Conservation (phyloP, 2,113 vertebrate species). For the Corapipo altera region DNA sequence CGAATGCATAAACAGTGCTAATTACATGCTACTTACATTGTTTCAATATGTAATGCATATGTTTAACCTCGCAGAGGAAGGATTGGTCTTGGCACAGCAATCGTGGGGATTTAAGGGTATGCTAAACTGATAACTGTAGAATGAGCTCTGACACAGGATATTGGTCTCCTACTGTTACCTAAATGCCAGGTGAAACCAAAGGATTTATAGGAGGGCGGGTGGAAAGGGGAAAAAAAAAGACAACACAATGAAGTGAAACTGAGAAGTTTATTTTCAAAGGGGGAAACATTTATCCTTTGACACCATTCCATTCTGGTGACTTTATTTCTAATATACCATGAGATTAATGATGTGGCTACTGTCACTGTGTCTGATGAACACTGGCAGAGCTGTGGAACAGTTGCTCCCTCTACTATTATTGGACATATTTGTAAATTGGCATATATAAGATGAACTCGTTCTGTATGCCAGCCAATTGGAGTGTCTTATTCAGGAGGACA, state of each 20-base stretch:
- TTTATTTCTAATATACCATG: conserved; percentile 66
- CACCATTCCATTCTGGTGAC: conserved; percentile 66
- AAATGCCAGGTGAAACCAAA: conserved; percentile 66
- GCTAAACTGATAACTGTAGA: conserved; percentile 61
- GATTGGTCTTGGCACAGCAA: conserved; percentile 57
- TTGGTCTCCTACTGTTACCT: conserved; percentile 61
- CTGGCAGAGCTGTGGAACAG: conserved; percentile 63
- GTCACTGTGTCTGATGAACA: conserved; percentile 58
- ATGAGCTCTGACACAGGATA: conserved; percentile 58
- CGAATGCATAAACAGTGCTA: conserved; percentile 53
- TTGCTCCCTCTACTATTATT: conserved; percentile 66
- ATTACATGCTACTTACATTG: conserved; percentile 65
- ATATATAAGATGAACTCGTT: conserved; percentile 36
- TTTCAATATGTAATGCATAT: conserved; percentile 68
- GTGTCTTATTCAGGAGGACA: not conserved
- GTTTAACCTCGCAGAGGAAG: conserved; percentile 62
- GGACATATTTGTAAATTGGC: conserved; percentile 52
- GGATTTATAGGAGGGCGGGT: conserved; percentile 11
- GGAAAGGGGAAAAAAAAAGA: not conserved
- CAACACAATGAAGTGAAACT: conserved; percentile 45
- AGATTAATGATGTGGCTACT: conserved; percentile 68
- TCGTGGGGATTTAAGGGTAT: conserved; percentile 43
- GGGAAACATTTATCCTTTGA: conserved; percentile 65
- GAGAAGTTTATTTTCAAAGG: conserved; percentile 60
- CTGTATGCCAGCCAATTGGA: not conserved